These are phyloP conservation scores for Pelmatolapia mariae DNA, from an alignment of 2,113 vertebrate species.

Conservation along the genomic window DNA sequence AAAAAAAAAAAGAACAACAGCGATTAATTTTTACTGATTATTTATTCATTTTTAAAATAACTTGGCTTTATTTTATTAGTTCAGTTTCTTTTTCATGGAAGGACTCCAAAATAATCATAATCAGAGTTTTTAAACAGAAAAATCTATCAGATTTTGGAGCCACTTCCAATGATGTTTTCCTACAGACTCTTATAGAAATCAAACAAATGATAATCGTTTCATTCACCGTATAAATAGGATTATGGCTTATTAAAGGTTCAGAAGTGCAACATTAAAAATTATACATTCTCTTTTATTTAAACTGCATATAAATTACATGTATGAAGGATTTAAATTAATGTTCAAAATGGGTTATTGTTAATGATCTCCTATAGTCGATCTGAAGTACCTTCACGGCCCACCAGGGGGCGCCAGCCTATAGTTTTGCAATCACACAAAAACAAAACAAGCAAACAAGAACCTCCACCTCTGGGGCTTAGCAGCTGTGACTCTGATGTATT, in stretches of 20 bases:
- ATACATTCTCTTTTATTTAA: neutral
- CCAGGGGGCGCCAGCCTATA: neutral
- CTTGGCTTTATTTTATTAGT: neutral
- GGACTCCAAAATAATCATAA: rapidly evolving
- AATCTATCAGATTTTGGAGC: neutral
- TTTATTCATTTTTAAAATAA: neutral
- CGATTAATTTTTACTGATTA: neutral
- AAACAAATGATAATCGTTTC: neutral
- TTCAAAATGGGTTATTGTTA: neutral
- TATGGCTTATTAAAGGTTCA: neutral
- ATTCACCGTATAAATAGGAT: neutral
- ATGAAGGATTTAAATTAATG: neutral
- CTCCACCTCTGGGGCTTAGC: neutral
- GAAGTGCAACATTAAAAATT: neutral
- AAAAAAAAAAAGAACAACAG: neutral
- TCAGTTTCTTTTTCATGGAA: neutral
- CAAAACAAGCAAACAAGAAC: neutral
- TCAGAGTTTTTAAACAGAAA: neutral
- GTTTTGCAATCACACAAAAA: neutral
- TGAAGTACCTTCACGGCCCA: neutral
- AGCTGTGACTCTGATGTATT: neutral
- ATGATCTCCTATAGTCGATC: neutral
- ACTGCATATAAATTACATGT: neutral
- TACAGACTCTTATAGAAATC: rapidly evolving
- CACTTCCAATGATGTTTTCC: neutral